Base-by-base conservation (phyloP, 2,888 invertebrate species). In the Hedychridium roseum region DNA sequence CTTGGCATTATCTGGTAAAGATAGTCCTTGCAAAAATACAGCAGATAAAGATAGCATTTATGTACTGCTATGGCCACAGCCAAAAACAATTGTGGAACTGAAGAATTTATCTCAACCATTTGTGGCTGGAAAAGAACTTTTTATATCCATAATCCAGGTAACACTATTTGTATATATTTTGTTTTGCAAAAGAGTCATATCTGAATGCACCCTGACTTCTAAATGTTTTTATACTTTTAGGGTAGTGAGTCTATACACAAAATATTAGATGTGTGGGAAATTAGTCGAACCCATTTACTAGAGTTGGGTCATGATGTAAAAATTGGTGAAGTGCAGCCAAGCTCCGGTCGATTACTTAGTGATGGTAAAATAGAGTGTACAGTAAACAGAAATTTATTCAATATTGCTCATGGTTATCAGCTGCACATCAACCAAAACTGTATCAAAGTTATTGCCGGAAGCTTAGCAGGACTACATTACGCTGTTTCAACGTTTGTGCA, bases 401-500 rank as follows among this genome's bases (percentile, higher is more conserved):
- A 80, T 30, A 73, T 76, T 28, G 64, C 71, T 9, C 81, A 81
- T 43, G 78, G 82, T 17, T 85, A 84, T 69, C 81, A 82, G 57
- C 71, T 84, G 6, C 82, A 82, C 43, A 76, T 84, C 52, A 78
- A 80, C 38, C 80, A 81, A 57, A 80, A 80, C 58, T 68, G 81
- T 67, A 79, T 84, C 12, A 79, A 80, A 66, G 78, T 85, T n/a
- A 76, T 81, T 42, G 84, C 84, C 38, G 80, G 82, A 18, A 84
- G 84, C 69, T 68, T 83, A 30, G 74, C 80, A 23, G 84, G 85
- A 15, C 71, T 86, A 12, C 82, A 84, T 64, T 83, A 84, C 70
- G 85, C 83, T 2, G 79, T 85, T 34, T 81, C 81, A 30, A 85
- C 85, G 1, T 78, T 85, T 35, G 78, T 82, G 3, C 85, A 86